A percentile compares a stretch with the other conserved stretches of the same genome.
phyloP scores from a whole-genome alignment of 2,113 vertebrate species.

The Thalassarche chlororhynchos region DNA sequence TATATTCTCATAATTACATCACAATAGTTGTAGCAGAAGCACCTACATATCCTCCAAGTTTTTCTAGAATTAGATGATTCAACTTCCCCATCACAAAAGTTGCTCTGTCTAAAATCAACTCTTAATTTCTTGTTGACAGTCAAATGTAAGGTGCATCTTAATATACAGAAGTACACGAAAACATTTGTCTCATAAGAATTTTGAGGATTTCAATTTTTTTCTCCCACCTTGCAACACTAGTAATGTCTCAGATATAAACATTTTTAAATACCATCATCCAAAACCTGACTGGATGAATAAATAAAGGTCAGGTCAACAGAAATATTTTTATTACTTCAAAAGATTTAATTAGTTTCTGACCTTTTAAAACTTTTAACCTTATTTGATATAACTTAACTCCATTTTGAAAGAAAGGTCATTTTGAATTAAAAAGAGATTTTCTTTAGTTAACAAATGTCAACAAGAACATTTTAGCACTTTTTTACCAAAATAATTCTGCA shows the following conservation, averaged over 20 bases:
- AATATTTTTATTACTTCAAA: neutral
- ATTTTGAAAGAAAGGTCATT: slow-evolving; percentile 1
- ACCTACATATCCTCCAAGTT: neutral
- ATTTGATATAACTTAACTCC: neutral
- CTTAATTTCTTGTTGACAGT: neutral
- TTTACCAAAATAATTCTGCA: neutral
- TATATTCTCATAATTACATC: neutral
- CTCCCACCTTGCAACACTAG: neutral
- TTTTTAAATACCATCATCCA: neutral
- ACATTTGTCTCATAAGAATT: neutral
- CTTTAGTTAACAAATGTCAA: slow-evolving; percentile 21
- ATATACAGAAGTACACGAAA: neutral
- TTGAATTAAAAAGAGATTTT: neutral
- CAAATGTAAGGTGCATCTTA: neutral
- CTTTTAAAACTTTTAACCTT: slow-evolving; percentile 12
- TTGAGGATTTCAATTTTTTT: neutral
- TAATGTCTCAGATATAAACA: neutral
- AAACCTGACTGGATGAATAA: neutral
- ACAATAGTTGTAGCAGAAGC: neutral
- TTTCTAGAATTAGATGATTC: neutral
- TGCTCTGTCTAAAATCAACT: neutral
- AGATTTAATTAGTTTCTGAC: neutral
- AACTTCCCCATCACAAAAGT: neutral
- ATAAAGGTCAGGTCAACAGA: neutral
- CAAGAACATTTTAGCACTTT: neutral